Evolutionary conservation across 2,113 vertebrate genomes (phyloP), one percentile per base, ranked within the genome.

Genomic region (Cichladusa arquata): DNA sequence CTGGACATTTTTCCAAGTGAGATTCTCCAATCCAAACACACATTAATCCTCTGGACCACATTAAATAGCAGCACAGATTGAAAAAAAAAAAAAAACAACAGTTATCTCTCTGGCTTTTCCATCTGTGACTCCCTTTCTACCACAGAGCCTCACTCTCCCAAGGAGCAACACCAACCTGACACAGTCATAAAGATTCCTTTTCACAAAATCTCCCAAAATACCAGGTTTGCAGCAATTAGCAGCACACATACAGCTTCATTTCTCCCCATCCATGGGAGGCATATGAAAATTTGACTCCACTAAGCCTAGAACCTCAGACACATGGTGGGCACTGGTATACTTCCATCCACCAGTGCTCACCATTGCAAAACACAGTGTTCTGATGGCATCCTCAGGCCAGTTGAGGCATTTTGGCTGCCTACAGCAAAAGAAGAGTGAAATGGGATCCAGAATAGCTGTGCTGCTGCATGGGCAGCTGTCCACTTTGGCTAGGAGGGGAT

Each of bases 241-340:
- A 9, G 11, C 71, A 47, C 31, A 28, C 0, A n/a, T 29, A 48
- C 24, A 76, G 13, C n/a, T 5, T 76, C 3, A 0, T 8, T 31
- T 12, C 45, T 72, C 28, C 14, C 11, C 16, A 19, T 40, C 40
- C 40, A 28, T 18, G 15, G 44, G 24, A 72, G 10, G 1, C 38
- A 17, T 1, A 29, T 11, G 38, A 58, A 44, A 42, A 60, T 56
- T 47, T 29, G 26, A 51, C 48, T 56, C 53, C 40, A 58, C 51
- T 53, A 44, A 17, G 11, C 34, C 65, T 51, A 57, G 36, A 82
- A 77, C 4, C 31, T 24, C 25, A 80, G 31, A 31, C 0, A 1
- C 14, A 22, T 47, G 47, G 47, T 47, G 22, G 47, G 47, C 47
- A 23, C 47, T 47, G 47, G 11, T 23, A 23, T 12, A 23, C 22